These are phyloP conservation scores for Drosophila lowei DNA, from an alignment of 1,140 invertebrate genomes.

Conservation along the genomic window DNA sequence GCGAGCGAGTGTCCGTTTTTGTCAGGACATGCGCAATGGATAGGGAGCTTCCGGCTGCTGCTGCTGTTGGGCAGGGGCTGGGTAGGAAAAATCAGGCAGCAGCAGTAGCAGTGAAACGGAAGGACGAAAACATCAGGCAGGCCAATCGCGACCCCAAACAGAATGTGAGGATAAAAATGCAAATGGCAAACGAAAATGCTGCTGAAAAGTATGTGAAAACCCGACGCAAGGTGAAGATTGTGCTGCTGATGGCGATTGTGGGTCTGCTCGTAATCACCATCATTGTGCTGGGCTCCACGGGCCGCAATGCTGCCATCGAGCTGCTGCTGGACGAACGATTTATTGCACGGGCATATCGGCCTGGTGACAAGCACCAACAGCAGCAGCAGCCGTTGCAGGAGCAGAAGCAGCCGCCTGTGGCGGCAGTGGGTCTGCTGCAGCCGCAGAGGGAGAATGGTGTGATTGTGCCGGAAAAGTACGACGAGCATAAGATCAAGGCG, in stretches of 20 bases:
- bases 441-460: conserved; percentile 62
- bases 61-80: conserved; percentile 18
- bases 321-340: conserved; percentile 74
- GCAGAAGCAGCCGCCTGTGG: conserved; percentile 9
- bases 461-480: conserved; percentile 82
- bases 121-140: conserved; percentile 30
- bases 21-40: conserved; percentile 69
- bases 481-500: conserved; percentile 78
- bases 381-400: conserved; percentile 24
- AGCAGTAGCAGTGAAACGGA: conserved; percentile 26
- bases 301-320: conserved; percentile 55
- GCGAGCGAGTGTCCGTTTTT: conserved; percentile 55
- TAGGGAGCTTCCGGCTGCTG: conserved; percentile 56
- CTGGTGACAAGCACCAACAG: conserved; percentile 27
- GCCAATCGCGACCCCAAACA: conserved; percentile 19
- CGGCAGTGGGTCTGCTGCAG: conserved; percentile 48
- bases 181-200: conserved; percentile 69
- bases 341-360: conserved; percentile 70
- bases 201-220: conserved; percentile 82
- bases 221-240: conserved; percentile 79
- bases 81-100: conserved; percentile 9
- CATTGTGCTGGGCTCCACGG: conserved; percentile 63
- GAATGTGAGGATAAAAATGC: conserved; percentile 61
- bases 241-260: conserved; percentile 72
- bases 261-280: conserved; percentile 73